Base-by-base conservation (phyloP, 2,797 vertebrate species). In the Rhinophrynus dorsalis region DNA sequence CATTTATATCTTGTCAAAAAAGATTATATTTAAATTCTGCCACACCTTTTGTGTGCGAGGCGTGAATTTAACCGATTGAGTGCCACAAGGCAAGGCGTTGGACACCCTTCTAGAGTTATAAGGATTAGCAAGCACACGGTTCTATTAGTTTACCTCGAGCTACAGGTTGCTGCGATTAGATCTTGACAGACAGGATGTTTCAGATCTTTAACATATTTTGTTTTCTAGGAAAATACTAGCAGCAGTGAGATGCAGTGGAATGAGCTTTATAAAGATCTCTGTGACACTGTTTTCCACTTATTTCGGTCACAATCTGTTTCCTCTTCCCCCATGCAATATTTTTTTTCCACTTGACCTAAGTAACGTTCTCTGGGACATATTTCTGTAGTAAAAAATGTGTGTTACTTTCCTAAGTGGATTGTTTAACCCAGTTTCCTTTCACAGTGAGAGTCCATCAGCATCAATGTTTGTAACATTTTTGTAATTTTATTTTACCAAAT, bases 231-330 rank as follows among this genome's bases (percentile, higher is more conserved):
- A 72, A 58, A 51, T 65, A 40, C 52, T 57, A 13, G 35, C 44
- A 65, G 60, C 21, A 18, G 26, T 58, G 52, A 24, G 52, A 35
- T 32, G 37, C 12, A 56, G 40, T 70, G 38, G 47, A 45, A 61
- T 44, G 29, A 35, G 38, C 45, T 26, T 10, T 33, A 55, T 56
- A 47, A 30, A 55, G 50, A 62, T 62, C 40, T 33, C 13, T 73
- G 69, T 69, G 58, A 75, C 66, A 79, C 74, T 37, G 72, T 81
- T 85, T 81, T 82, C 85, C 84, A 78, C 81, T 81, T 79, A 81
- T 81, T 78, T 77, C 76, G 67, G 47, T 78, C 60, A 40, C 82
- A 85, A 83, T 82, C 66, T 82, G 83, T 89, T 88, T 90, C 88
- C 89, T 90, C 85, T 64, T 81, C 27, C 57, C 27, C 57, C 57